Evolutionary conservation across 2,888 invertebrate genomes (phyloP), one percentile per base, ranked within the genome.

Genomic region (Heliconius sara): DNA sequence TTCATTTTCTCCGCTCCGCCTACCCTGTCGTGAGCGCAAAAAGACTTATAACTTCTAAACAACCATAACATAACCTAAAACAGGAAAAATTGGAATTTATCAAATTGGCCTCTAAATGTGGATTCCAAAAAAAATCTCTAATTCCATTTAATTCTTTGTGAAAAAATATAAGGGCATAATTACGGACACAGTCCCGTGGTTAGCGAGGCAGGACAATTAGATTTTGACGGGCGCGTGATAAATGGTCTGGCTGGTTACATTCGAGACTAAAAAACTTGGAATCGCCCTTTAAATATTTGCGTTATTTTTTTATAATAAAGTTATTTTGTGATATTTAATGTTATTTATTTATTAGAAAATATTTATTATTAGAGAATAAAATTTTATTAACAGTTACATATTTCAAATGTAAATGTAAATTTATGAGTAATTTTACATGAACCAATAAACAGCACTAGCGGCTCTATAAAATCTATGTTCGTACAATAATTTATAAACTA

Each of bases 201-300:
- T 92, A 92, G 92, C 91, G 91, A 91, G 89, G 91, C 91, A 91
- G 93, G 94, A 95, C 95, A 95, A 95, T 95, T 95, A 95, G 93
- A 92, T 93, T 95, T 94, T 95, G 95, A 95, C 95, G 91, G 93
- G 89, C 88, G 89, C 85, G 89, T 95, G 95, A 95, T 95, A 94
- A 94, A 95, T 95, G 93, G 92, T 90, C 88, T 87, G 89, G 89
- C 91, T 87, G 90, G 88, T 89, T 88, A 88, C 86, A 88, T 85
- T 87, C 85, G 84, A 84, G 85, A 86, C 85, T 85, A 83, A 86
- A 88, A 89, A 83, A 80, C 67, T 78, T 89, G 84, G 93, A 93
- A 92, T 87, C 79, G 84, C 67, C 70, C 47, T 72, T 78, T 79
- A 39, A 39, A 39, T 74, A 19, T 12, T 43, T 16, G 5, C 5